Percentiles rank a stretch among this genome's conserved stretches.
Evolutionary conservation across 2,888 invertebrate genomes (phyloP).

Genomic region (Tetanocera ferruginea): DNA sequence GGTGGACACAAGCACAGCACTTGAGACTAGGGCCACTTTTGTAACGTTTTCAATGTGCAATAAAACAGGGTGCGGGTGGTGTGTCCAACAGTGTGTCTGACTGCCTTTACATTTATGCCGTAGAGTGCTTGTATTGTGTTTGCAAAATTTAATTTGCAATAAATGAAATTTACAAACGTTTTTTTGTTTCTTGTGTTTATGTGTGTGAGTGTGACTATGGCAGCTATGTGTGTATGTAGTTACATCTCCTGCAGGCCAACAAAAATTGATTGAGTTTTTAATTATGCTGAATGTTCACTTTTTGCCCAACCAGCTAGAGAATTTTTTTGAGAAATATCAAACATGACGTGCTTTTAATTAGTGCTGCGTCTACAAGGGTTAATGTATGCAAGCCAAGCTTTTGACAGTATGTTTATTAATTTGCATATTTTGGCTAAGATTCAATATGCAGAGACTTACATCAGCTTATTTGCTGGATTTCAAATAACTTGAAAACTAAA

Average conservation of each 20-base stretch:
- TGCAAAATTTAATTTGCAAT: constrained; percentile 46
- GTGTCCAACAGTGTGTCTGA: background rate
- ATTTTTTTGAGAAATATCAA: constrained; percentile 11
- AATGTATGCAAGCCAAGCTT: too few relatives aligned
- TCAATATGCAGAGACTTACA: too few relatives aligned
- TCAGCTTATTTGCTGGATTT: too few relatives aligned
- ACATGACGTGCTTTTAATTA: constrained; percentile 26
- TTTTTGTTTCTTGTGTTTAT: constrained; percentile 23
- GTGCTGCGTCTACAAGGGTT: background rate
- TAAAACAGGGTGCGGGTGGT: background rate
- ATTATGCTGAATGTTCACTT: constrained; percentile 39
- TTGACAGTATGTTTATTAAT: too few relatives aligned
- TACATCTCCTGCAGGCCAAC: constrained; percentile 16
- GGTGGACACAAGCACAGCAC: constrained; percentile 21
- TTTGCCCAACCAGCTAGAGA: background rate
- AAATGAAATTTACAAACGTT: constrained; percentile 44
- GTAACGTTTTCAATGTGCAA: background rate
- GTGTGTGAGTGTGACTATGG: background rate
- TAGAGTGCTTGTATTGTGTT: constrained; percentile 14
- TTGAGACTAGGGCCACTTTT: constrained; percentile 22
- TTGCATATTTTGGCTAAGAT: too few relatives aligned
- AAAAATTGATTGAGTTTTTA: constrained; percentile 45
- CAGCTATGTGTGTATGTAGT: background rate
- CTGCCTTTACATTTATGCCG: background rate
- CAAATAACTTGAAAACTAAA: too few relatives aligned